phyloP scores from a whole-genome alignment of 1,140 invertebrate genomes.

The Pemphigus obesinymphae region DNA sequence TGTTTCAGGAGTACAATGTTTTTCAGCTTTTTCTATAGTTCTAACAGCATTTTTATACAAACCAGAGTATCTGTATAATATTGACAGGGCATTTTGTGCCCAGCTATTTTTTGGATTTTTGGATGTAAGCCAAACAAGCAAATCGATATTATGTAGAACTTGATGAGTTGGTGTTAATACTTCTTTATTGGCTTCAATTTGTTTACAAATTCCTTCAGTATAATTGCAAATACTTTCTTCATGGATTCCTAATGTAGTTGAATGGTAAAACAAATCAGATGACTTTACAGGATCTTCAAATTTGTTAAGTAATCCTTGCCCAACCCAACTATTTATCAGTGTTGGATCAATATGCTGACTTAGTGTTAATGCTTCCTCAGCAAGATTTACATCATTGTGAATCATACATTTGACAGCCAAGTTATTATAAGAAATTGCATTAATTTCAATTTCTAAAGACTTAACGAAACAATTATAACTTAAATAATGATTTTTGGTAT shows the following conservation, averaged over 20 bases:
- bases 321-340: constrained; percentile 9
- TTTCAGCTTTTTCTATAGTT: background rate
- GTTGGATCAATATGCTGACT: constrained; percentile 13
- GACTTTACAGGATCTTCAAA: background rate
- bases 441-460: constrained; percentile 1
- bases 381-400: constrained; percentile 2
- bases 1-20: background rate
- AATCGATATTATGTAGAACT: background rate
- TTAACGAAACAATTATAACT: constrained; percentile 26
- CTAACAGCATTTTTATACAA: background rate
- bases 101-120: background rate
- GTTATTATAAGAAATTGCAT: constrained; percentile 1
- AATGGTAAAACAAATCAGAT: constrained; percentile 4
- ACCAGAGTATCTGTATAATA: background rate
- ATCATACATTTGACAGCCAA: background rate
- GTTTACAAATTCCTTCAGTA: background rate
- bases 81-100: constrained; percentile 4
- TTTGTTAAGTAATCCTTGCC: background rate
- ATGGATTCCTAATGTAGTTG: constrained; percentile 4
- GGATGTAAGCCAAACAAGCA: constrained; percentile 10
- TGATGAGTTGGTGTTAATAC: background rate
- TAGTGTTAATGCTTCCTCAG: background rate
- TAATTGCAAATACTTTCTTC: constrained; percentile 1
- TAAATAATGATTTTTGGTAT: background rate
- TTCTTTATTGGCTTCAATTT: background rate